phyloP scores from a whole-genome alignment of 1,140 invertebrate genomes.

The Brachionus rotundiformis region DNA sequence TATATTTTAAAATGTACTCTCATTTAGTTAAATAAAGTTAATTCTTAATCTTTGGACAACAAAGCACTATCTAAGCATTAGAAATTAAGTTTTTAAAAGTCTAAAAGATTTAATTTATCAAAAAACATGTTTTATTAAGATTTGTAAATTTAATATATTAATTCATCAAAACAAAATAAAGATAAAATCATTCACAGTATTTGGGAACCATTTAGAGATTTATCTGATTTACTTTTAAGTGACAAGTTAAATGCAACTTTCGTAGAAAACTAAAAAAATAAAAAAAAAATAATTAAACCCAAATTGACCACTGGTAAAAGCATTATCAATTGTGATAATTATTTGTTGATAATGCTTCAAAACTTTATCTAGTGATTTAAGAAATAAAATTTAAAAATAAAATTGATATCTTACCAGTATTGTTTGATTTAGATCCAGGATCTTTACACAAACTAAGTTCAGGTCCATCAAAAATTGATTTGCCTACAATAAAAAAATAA shows the following conservation, averaged over 20 bases:
- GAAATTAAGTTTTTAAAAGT: not conserved
- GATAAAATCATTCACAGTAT: not conserved
- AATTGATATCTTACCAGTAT: not conserved
- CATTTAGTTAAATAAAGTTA: not conserved
- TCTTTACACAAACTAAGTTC: not conserved
- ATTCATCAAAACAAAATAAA: no score
- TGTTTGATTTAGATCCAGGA: conserved; percentile 28
- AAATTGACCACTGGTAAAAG: not conserved
- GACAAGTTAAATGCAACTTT: conserved; percentile 36
- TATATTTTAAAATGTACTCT: no score
- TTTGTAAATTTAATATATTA: no score
- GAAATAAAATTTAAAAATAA: not conserved
- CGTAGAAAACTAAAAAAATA: conserved; percentile 13
- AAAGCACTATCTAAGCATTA: conserved; percentile 6
- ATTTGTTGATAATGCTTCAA: conserved; percentile 29
- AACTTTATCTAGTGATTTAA: no score
- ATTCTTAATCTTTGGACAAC: not conserved
- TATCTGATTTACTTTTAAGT: not conserved
- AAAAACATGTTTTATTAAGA: not conserved
- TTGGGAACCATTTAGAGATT: not conserved
- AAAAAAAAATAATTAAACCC: not conserved
- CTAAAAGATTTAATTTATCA: not conserved
- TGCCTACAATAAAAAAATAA: not conserved
- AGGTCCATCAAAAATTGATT: conserved; percentile 29
- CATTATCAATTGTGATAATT: no score